Base-by-base conservation (phyloP, 2,113 vertebrate species). In the Pycnonotus jocosus region DNA sequence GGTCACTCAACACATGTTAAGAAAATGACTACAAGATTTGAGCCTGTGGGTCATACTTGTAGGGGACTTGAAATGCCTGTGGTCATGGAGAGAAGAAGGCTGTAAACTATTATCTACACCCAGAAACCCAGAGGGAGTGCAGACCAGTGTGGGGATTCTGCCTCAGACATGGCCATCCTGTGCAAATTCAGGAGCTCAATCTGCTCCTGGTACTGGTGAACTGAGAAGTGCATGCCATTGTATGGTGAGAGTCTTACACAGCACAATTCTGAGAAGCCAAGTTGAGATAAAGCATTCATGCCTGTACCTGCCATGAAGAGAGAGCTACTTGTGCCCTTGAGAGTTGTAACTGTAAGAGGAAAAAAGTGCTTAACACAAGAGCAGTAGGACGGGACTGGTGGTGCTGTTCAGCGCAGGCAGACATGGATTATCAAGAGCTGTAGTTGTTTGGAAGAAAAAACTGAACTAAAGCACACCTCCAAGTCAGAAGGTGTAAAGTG, bases 1-100 rank as follows among this genome's bases (percentile, higher is more conserved):
- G 38, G 10, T 70, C 30, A 12, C 25, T 58, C 0, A 0, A 17
- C 11, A 8, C 0, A 0, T 12, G 25, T 38, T 74, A 73, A 33
- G 24, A 28, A 81, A 58, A 86, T 12, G 27, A 35, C 15, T n/a
- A 23, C 0, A 0, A 74, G 7, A 35, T 58, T 62, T 74, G 35
- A 61, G 20, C 23, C 11, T 30, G 27, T 50, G 23, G 10, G 15
- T 35, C 27, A n/a, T n/a, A 18, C 15, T 37, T 62, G 25, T 10
- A 24, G 9, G n/a, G 11, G 7, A 23, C 38, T 48, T 66, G 8
- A 68, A 78, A 45, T 7, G 15, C 12, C 2, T 66, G 14, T 24
- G 15, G 47, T 6, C 23, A 22, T 10, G 30, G 47, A 90, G 70
- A 45, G 33, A 87, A 42, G 15, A 54, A 81, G 35, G 8, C 20